These are phyloP conservation scores for Xenentodon cancila DNA, from an alignment of 2,797 vertebrate genomes.

Conservation along the genomic window DNA sequence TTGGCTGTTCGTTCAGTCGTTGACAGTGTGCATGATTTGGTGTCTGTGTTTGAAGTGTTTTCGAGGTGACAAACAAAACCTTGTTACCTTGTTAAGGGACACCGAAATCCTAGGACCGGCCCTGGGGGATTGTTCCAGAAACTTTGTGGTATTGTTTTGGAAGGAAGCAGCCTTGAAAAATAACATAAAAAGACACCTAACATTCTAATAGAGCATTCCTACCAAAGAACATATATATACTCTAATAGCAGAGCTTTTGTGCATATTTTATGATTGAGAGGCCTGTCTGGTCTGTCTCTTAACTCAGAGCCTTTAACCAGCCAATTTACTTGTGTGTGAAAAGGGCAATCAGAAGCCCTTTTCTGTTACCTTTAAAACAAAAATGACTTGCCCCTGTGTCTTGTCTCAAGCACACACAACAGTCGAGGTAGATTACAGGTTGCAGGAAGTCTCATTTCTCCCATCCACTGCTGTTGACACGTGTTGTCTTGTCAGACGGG, in stretches of 20 bases:
- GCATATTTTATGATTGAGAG: not conserved
- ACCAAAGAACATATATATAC: no score
- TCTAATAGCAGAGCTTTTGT: not conserved
- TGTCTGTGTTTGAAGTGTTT: no score
- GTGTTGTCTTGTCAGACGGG: slow-evolving; percentile 33
- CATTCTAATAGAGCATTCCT: no score
- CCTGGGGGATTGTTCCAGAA: no score
- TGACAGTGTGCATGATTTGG: no score
- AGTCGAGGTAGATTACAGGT: slow-evolving; percentile 46
- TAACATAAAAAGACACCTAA: no score
- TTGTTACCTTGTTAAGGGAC: no score
- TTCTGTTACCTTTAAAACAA: slow-evolving; percentile 35
- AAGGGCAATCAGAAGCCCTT: slow-evolving; percentile 40
- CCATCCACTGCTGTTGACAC: slow-evolving; percentile 38
- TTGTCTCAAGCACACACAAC: slow-evolving; percentile 11
- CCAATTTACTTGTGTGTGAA: slow-evolving; percentile 37
- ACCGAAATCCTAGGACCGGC: no score
- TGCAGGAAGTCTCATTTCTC: slow-evolving; percentile 34
- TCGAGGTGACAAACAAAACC: no score
- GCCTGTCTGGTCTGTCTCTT: slow-evolving; percentile 13
- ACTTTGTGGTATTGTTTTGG: no score
- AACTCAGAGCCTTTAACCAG: slow-evolving; percentile 7
- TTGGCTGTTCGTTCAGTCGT: no score
- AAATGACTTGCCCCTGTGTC: slow-evolving; percentile 38
- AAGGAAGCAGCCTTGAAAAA: no score